Evolutionary conservation across 2,113 vertebrate species (phyloP).

Genomic region (Euleptes europaea): DNA sequence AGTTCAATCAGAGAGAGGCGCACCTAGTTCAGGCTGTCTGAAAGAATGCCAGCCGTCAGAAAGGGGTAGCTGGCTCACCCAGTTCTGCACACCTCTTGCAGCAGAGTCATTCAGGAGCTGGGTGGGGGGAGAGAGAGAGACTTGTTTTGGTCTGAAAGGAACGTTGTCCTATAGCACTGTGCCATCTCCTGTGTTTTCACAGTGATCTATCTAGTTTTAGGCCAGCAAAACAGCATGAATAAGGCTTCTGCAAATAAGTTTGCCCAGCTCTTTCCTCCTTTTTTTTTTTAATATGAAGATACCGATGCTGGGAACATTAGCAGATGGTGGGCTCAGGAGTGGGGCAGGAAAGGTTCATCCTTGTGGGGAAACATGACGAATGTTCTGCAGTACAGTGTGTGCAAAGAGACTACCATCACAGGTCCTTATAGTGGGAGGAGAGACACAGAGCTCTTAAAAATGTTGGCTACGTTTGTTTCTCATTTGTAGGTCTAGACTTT

Average conservation of each 20-base stretch:
- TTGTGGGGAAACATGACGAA: background rate
- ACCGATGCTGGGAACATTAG: background rate
- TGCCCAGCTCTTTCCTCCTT: background rate
- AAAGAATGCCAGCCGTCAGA: too few relatives aligned
- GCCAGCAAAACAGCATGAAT: background rate
- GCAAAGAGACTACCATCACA: background rate
- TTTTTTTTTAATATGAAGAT: background rate
- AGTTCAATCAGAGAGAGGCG: too few relatives aligned
- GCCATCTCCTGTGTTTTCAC: background rate
- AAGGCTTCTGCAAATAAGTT: background rate
- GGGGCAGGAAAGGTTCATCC: background rate
- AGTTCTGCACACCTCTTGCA: background rate
- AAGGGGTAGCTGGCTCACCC: too few relatives aligned
- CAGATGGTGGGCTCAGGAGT: background rate
- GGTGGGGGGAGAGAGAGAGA: background rate
- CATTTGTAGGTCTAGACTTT: background rate
- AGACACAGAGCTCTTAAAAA: background rate
- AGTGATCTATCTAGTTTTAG: background rate
- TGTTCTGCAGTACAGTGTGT: background rate
- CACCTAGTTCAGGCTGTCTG: too few relatives aligned
- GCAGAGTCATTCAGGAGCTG: background rate
- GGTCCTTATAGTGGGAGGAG: background rate
- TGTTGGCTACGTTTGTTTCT: background rate
- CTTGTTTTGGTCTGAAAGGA: background rate
- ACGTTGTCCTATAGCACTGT: background rate